Conservation (phyloP, 2,797 vertebrate species). For the Sylvilagus floridanus region DNA sequence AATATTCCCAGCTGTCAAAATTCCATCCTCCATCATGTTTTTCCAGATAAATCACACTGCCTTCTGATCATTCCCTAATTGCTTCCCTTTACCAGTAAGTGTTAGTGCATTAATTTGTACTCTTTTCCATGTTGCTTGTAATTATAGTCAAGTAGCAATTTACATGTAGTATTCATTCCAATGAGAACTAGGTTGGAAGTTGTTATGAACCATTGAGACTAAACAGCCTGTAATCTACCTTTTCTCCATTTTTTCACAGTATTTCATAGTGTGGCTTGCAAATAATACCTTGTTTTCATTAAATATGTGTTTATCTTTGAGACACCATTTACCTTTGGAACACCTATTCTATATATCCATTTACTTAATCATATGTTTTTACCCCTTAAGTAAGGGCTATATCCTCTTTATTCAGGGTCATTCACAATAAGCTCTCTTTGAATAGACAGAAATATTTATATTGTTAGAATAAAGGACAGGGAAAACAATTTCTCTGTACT, state of each 20-base stretch:
- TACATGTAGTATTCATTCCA: conserved; percentile 13
- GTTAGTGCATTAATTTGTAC: conserved; percentile 49
- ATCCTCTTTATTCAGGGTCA: conserved; percentile 15
- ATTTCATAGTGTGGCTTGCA: conserved; percentile 55
- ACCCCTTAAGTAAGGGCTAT: neutral
- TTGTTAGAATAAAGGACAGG: conserved; percentile 34
- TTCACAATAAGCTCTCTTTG: conserved; percentile 43
- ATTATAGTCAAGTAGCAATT: conserved; percentile 61
- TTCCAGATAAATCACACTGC: conserved; percentile 38
- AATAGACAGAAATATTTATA: conserved; percentile 67
- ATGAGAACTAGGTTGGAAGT: conserved; percentile 40
- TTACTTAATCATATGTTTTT: conserved; percentile 66
- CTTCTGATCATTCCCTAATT: conserved; percentile 42
- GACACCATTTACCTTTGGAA: conserved; percentile 48
- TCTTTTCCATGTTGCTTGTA: conserved; percentile 37
- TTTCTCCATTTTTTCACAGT: neutral
- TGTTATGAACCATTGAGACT: conserved; percentile 31
- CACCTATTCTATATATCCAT: conserved; percentile 46
- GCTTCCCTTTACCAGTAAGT: conserved; percentile 31
- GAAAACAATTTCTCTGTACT: conserved; percentile 22
- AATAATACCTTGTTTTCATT: conserved; percentile 69
- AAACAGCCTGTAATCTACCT: conserved; percentile 27
- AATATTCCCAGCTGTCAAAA: conserved; percentile 34
- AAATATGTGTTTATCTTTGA: conserved; percentile 66
- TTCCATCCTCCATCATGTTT: neutral